Conservation (phyloP, 2,888 invertebrate genomes). For the Meandrusa payeni region DNA sequence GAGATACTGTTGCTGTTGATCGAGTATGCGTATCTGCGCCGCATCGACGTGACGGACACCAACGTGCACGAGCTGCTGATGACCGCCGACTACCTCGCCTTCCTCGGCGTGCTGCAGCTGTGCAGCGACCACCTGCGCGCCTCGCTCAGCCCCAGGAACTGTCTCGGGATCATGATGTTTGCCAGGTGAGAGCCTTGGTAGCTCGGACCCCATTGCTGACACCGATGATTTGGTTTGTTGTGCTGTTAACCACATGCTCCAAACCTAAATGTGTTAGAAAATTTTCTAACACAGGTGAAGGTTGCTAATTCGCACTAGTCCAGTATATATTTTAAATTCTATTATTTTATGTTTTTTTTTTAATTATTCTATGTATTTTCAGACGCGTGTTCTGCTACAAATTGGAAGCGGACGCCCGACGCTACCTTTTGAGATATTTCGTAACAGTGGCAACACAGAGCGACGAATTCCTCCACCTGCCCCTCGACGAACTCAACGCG, state of each 20-base stretch:
- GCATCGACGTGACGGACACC: constrained; percentile 86
- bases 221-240: no score
- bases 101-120: constrained; percentile 88
- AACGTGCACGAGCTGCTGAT: constrained; percentile 91
- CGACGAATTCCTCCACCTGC: constrained; percentile 86
- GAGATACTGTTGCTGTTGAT: constrained; percentile 89
- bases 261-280: no score
- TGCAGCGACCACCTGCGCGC: constrained; percentile 89
- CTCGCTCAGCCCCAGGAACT: constrained; percentile 87
- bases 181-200: no score
- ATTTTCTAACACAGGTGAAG: no score
- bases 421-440: constrained; percentile 88
- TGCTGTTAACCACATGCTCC: no score
- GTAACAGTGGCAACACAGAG: constrained; percentile 86
- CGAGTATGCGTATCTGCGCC: constrained; percentile 92
- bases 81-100: constrained; percentile 93
- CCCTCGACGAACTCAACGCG: constrained; percentile 86
- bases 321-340: no score
- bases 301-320: no score
- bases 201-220: no score
- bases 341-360: no score
- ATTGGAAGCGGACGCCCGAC: constrained; percentile 84
- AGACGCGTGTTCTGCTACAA: constrained; percentile 86
- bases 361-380: constrained; percentile 39
- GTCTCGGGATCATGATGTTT: constrained; percentile 91